Conservation (phyloP, 35 echinoderm and acorn worm genomes). For the Apostichopus japonicus region DNA sequence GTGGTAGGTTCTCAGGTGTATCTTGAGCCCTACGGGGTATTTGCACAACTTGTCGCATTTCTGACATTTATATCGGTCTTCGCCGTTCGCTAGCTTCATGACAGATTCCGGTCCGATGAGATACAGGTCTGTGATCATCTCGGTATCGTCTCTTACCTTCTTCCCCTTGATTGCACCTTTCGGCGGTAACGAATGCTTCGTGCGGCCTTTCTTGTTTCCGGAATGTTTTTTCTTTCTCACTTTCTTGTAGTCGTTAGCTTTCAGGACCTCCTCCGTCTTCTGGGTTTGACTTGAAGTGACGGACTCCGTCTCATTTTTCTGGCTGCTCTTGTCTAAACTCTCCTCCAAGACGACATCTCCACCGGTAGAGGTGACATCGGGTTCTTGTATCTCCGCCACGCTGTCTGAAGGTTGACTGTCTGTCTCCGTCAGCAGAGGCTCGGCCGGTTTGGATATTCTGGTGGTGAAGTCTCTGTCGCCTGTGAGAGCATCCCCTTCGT, state of each 20-base stretch:
- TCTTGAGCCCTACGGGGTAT: constrained; percentile 67
- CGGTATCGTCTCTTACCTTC: not conserved
- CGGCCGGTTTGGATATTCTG: not conserved
- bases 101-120: constrained; percentile 66
- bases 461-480: not conserved
- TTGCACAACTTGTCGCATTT: constrained; percentile 61
- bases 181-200: not conserved
- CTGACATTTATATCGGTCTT: constrained; percentile 43
- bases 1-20: constrained; percentile 58
- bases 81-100: constrained; percentile 10
- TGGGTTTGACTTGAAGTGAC: constrained; percentile 29
- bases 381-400: constrained; percentile 39
- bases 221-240: constrained; percentile 15
- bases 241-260: constrained; percentile 33
- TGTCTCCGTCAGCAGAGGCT: not conserved
- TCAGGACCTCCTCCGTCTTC: not conserved
- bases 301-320: not conserved
- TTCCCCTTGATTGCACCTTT: not conserved
- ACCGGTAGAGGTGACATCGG: constrained; percentile 59
- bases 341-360: not conserved
- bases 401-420: not conserved
- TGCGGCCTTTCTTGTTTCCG: not conserved
- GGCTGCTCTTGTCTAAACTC: not conserved
- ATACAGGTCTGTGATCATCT: constrained; percentile 45
- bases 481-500: not conserved